phyloP scores from a whole-genome alignment of 2,113 vertebrate genomes.

The Vulpes lagopus region DNA sequence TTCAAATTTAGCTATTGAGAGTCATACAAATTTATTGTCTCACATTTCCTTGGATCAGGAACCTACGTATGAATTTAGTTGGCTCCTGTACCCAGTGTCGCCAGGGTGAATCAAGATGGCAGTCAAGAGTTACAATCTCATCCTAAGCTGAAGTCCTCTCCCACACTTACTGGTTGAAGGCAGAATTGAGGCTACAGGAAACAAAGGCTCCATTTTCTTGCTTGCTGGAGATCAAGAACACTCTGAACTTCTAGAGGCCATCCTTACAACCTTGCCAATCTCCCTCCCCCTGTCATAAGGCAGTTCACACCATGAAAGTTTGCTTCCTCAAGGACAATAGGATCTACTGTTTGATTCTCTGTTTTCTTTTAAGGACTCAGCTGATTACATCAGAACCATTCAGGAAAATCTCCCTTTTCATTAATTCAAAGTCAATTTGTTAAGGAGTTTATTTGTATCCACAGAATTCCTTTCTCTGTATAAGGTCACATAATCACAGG shows the following conservation, averaged over 20 bases:
- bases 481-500: not conserved
- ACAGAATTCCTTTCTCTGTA: not conserved
- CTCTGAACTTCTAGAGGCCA: not conserved
- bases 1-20: not conserved
- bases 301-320: not conserved
- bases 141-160: not conserved
- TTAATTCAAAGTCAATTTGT: slow-evolving; percentile 26
- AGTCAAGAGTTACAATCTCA: not conserved
- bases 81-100: not conserved
- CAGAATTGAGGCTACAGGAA: not conserved
- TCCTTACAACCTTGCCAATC: not conserved
- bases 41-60: not conserved
- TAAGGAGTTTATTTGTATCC: not conserved
- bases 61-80: not conserved
- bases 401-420: not conserved
- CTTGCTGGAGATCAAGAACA: not conserved
- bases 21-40: not conserved
- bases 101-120: not conserved
- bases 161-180: not conserved
- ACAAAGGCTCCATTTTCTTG: not conserved
- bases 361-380: not conserved
- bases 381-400: not conserved
- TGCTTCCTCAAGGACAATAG: not conserved
- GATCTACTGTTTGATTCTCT: not conserved
- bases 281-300: rapidly evolving